Base-by-base conservation (phyloP, 2,797 vertebrate genomes). In the Periophthalmus magnuspinnatus region DNA sequence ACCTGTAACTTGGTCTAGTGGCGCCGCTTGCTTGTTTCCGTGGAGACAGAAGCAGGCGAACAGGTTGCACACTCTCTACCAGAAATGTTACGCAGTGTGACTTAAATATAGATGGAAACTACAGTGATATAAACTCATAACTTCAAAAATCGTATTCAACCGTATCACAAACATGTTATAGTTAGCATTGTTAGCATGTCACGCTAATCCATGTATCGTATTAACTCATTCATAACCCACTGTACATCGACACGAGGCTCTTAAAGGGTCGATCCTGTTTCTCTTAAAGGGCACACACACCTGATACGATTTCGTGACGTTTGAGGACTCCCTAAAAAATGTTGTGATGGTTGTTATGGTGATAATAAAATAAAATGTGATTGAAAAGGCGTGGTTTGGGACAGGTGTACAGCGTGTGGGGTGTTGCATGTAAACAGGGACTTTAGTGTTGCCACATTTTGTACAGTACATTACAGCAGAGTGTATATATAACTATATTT, bases 401-500 rank as follows among this genome's bases (percentile, higher is more conserved):
- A 74, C 56, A 68, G 58, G 74, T 83, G 83, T 80, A 55, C 83
- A 78, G 81, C 88, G 92, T 87, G 83, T 87, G 92, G 92, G 88
- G 83, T 86, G 92, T 93, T 93, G 92, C 91, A 91, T 93, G 89
- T 90, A 87, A 28, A 88, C 88, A 88, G 85, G 84, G 85, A 90
- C 87, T 86, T 88, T 84, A 81, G 84, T 81, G 83, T 86, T 79
- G 81, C 75, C 88, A 84, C 88, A 88, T 89, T 92, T 90, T 92
- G 92, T 92, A 92, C 84, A 90, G 87, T 84, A 84, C 82, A 88
- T 88, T 90, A 92, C 91, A 94, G 94, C 94, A 95, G 94, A 95
- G 94, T 94, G 93, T 91, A 91, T 93, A 95, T 90, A 93, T 90
- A 91, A 88, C 90, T 93, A 85, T 93, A 93, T 94, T 93, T 93